phyloP scores from a whole-genome alignment of 1,140 invertebrate genomes.

The Hirudo medicinalis region DNA sequence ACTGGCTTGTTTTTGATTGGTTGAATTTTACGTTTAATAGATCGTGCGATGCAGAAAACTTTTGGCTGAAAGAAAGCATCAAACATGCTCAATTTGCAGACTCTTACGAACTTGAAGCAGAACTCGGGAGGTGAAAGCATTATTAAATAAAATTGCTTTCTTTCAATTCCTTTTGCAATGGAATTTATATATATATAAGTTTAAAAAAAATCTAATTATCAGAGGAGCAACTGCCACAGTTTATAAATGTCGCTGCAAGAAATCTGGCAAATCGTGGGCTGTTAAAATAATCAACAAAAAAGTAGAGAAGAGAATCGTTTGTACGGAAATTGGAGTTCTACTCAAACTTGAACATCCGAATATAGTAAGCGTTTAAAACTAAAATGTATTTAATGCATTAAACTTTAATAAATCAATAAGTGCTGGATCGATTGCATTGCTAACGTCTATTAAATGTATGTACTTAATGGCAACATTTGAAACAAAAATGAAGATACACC shows the following conservation, averaged over 20 bases:
- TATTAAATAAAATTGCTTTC: not conserved
- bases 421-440: no score
- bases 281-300: conserved; percentile 36
- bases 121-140: conserved; percentile 6
- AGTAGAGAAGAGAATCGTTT: conserved; percentile 23
- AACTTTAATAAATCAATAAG: no score
- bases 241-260: conserved; percentile 30
- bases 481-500: conserved; percentile 17
- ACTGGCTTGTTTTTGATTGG: no score
- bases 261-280: conserved; percentile 29
- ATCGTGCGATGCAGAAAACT: conserved; percentile 8
- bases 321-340: conserved; percentile 19
- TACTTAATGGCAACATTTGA: not conserved
- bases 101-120: conserved; percentile 2
- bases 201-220: not conserved
- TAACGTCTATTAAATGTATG: not conserved
- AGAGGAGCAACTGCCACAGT: conserved; percentile 34
- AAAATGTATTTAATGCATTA: no score
- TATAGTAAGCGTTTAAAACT: conserved; percentile 15
- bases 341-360: conserved; percentile 22
- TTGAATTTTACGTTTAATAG: not conserved
- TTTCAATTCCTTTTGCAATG: no score
- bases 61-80: conserved; percentile 17
- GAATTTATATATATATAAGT: no score
- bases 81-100: conserved; percentile 5